Evolutionary conservation across 2,888 invertebrate genomes (phyloP).

Genomic region (Ectropis crepuscularia): DNA sequence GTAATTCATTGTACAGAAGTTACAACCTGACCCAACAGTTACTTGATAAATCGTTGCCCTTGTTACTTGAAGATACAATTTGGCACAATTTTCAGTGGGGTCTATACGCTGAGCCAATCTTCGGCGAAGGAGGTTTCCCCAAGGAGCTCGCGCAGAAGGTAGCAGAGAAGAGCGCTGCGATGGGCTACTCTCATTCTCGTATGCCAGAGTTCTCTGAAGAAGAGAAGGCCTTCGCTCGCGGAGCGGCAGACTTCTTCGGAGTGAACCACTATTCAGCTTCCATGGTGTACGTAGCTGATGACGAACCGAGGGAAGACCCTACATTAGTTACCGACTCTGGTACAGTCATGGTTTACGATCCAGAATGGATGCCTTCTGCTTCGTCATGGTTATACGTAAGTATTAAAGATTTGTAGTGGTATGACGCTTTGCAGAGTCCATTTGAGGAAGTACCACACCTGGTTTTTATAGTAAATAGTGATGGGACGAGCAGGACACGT

Average conservation of each 20-base stretch:
- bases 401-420: conserved; percentile 5
- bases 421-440: too few species aligned
- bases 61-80: neutral
- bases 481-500: too few species aligned
- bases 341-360: conserved; percentile 39
- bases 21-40: too few species aligned
- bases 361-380: conserved; percentile 57
- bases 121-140: conserved; percentile 81
- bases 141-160: conserved; percentile 72
- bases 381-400: conserved; percentile 63
- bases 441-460: too few species aligned
- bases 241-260: conserved; percentile 74
- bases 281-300: conserved; percentile 48
- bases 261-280: conserved; percentile 88
- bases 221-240: conserved; percentile 62
- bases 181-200: conserved; percentile 71
- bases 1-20: too few species aligned
- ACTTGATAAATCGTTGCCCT: neutral
- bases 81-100: conserved; percentile 63
- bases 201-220: conserved; percentile 74
- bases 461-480: too few species aligned
- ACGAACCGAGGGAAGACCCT: conserved; percentile 28
- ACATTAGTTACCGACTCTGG: conserved; percentile 53
- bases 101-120: conserved; percentile 78
- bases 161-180: conserved; percentile 68